These are phyloP conservation scores for Neodontobutis hainanensis DNA, from an alignment of 2,113 vertebrate species.

Conservation along the genomic window DNA sequence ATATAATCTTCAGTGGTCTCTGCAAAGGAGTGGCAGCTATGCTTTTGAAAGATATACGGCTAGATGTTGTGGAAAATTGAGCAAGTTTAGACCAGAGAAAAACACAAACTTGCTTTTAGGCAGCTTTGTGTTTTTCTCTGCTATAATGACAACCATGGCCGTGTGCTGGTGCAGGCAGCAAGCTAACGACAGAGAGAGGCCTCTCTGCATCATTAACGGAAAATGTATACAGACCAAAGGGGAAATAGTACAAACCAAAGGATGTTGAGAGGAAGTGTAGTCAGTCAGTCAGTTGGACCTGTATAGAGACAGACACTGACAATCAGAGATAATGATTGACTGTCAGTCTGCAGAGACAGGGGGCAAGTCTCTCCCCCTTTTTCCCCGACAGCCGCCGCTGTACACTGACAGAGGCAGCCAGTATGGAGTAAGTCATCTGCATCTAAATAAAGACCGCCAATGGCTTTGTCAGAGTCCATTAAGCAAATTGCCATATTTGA, in stretches of 20 bases:
- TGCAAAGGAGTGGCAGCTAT: slow-evolving; percentile 29
- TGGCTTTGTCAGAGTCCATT: slow-evolving; percentile 79
- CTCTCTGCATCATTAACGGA: slow-evolving; percentile 40
- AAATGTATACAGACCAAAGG: slow-evolving; percentile 40
- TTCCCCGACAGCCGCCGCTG: slow-evolving; percentile 42
- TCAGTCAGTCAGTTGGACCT: slow-evolving; percentile 17
- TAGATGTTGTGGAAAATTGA: slow-evolving; percentile 7
- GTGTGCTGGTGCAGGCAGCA: neutral
- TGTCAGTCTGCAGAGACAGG: slow-evolving; percentile 56
- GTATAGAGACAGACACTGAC: slow-evolving; percentile 30
- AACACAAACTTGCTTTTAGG: slow-evolving; percentile 13
- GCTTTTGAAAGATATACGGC: slow-evolving; percentile 19
- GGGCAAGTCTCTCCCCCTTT: slow-evolving; percentile 34
- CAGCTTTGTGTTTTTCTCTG: slow-evolving; percentile 19
- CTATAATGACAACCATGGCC: slow-evolving; percentile 22
- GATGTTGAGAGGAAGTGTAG: slow-evolving; percentile 20
- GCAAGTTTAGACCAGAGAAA: slow-evolving; percentile 14
- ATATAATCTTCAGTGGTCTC: slow-evolving; percentile 28
- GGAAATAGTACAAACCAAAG: slow-evolving; percentile 34
- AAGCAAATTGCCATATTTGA: slow-evolving; percentile 77
- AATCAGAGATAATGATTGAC: slow-evolving; percentile 48
- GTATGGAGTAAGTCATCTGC: slow-evolving; percentile 73
- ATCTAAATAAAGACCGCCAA: slow-evolving; percentile 77
- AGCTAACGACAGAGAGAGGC: slow-evolving; percentile 2
- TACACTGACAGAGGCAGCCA: slow-evolving; percentile 60